phyloP scores from a whole-genome alignment of 2,113 vertebrate species.

The Hoplias malabaricus region DNA sequence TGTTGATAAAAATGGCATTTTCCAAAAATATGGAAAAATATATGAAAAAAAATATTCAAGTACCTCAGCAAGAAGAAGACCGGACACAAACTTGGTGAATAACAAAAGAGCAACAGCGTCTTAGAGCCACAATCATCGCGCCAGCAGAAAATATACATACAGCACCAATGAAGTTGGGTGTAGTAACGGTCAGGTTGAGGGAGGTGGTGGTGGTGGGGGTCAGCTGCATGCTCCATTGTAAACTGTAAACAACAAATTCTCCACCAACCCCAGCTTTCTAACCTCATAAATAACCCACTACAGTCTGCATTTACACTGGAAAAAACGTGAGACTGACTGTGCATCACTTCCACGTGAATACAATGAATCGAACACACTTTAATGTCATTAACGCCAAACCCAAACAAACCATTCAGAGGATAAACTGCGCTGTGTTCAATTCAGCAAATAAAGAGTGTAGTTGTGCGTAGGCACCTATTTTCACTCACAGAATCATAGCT shows the following conservation, averaged over 20 bases:
- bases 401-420: no score
- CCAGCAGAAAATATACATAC: slow-evolving; percentile 84
- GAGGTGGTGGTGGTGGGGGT: no score
- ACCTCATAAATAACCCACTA: neutral
- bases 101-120: slow-evolving; percentile 30
- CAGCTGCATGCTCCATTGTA: slow-evolving; percentile 56
- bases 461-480: no score
- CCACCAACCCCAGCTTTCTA: neutral
- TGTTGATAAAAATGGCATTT: slow-evolving; percentile 9
- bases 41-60: slow-evolving; percentile 66
- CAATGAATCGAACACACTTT: no score
- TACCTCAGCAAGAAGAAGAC: slow-evolving; percentile 55
- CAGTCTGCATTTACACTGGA: neutral
- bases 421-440: no score
- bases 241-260: slow-evolving; percentile 56
- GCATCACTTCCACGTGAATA: neutral
- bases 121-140: slow-evolving; percentile 39
- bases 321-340: neutral
- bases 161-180: slow-evolving; percentile 63
- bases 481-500: no score
- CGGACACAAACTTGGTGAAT: slow-evolving; percentile 32
- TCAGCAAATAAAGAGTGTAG: no score
- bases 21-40: neutral
- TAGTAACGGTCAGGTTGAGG: slow-evolving; percentile 57
- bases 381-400: no score